Percentiles rank a stretch among this genome's conserved stretches.
phyloP scores from a whole-genome alignment of 2,797 vertebrate species.

The Coluber constrictor region DNA sequence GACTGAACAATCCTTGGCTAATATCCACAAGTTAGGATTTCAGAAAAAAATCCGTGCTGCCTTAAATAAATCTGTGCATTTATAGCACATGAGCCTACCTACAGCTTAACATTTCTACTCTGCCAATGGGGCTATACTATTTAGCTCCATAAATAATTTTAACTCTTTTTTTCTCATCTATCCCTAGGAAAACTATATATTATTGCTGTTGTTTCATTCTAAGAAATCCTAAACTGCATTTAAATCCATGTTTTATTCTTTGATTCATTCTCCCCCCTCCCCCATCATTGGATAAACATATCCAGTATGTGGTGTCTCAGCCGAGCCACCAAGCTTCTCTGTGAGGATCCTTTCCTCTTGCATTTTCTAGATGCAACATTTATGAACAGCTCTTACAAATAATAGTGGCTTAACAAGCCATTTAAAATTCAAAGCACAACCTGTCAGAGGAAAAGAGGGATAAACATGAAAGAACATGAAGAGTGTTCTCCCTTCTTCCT shows the following conservation, averaged over 20 bases:
- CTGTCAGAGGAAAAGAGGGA: not conserved
- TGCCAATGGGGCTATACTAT: not conserved
- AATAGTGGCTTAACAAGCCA: not conserved
- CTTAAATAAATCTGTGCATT: not conserved
- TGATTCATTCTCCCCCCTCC: not conserved
- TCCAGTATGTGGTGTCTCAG: not conserved
- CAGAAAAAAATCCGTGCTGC: not conserved
- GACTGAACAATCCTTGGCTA: not conserved
- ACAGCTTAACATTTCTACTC: not conserved
- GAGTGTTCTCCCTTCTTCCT: not conserved
- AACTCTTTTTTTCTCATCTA: slow-evolving; percentile 16
- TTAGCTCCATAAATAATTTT: not conserved
- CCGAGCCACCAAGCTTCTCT: slow-evolving; percentile 3
- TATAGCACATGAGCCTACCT: not conserved
- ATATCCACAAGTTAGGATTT: not conserved
- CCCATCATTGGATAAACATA: not conserved
- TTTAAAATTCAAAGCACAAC: slow-evolving; percentile 16
- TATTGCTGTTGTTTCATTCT: slow-evolving; percentile 12
- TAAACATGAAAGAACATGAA: not conserved
- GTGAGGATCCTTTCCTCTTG: slow-evolving; percentile 1
- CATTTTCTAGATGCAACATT: not conserved
- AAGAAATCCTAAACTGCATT: slow-evolving; percentile 10
- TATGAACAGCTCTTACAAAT: slow-evolving; percentile 5
- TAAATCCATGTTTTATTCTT: slow-evolving; percentile 36
- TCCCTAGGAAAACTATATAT: slow-evolving; percentile 25